Percentiles rank a stretch among this genome's conserved stretches.
phyloP scores from a whole-genome alignment of 2,888 invertebrate species.

The Pandemis cinnamomeana region DNA sequence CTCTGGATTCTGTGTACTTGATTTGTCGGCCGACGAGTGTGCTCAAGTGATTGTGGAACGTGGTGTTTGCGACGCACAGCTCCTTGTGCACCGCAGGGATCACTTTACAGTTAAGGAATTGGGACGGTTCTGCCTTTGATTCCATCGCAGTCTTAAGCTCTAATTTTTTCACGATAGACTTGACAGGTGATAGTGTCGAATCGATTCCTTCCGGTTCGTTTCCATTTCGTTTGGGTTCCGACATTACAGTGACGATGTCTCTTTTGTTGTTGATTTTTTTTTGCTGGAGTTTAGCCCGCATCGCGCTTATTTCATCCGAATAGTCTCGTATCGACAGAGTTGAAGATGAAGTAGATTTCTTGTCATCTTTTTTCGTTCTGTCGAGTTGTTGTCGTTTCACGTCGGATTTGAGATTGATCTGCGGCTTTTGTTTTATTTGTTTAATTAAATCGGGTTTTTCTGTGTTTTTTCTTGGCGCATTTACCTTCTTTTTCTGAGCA shows the following conservation, averaged over 20 bases:
- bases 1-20: conserved; percentile 73
- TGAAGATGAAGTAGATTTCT: conserved; percentile 67
- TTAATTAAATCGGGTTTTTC: conserved; percentile 71
- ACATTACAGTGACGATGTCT: conserved; percentile 63
- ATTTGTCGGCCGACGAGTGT: conserved; percentile 81
- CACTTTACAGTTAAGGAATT: conserved; percentile 77
- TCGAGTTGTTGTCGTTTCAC: conserved; percentile 70
- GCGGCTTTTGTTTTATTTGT: conserved; percentile 80
- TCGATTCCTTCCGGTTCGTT: conserved; percentile 67
- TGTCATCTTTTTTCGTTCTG: conserved; percentile 77
- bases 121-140: conserved; percentile 69
- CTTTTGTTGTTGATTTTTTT: conserved; percentile 76
- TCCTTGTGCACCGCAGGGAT: conserved; percentile 80
- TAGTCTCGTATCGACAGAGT: conserved; percentile 76
- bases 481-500: conserved; percentile 80
- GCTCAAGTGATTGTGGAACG: conserved; percentile 80
- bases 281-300: conserved; percentile 80
- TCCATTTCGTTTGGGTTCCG: conserved; percentile 70
- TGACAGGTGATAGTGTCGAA: conserved; percentile 77
- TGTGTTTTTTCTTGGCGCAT: conserved; percentile 64
- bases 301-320: conserved; percentile 79
- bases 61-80: conserved; percentile 78
- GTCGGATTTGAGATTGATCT: conserved; percentile 73
- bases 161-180: conserved; percentile 79
- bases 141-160: conserved; percentile 79